Base-by-base conservation (phyloP, 2,888 invertebrate species). In the Ichneumoninae sp. region DNA sequence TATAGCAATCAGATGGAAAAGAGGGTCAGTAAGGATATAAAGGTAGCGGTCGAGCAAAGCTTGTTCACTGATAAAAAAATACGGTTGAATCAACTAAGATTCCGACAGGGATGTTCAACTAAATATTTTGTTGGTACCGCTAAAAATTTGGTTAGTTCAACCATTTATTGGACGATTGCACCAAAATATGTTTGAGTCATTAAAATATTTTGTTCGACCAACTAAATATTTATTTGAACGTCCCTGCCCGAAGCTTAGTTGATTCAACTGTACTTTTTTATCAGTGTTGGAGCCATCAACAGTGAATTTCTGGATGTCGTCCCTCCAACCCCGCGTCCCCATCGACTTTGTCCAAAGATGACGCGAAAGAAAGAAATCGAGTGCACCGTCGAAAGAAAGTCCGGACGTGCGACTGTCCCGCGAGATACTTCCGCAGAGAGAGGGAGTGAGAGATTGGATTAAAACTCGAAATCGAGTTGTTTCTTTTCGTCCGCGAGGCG, bases 401-500 rank as follows among this genome's bases (percentile, higher is more conserved):
- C 63, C 40, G 63, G 47, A 54, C 50, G 52, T 79, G 79, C 60
- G 79, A 44, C n/a, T 60, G 60, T 81, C 81, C 60, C 81, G 52
- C 19, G 81, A 77, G 47, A 63, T 66, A 60, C 57, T 19, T 65
- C 66, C 40, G 13, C 69, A 16, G 69, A 52, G 54, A 30, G 84
- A 87, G 87, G 87, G n/a, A 54, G 33, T 84, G 73, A 54, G 83
- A 81, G 87, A 91, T 92, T 91, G 90, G 89, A 92, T 91, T 91
- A 91, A 92, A 92, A 92, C 91, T 92, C 91, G 88, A 90, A 91
- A 92, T 91, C 89, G 90, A 92, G 90, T 92, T 92, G 87, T 88
- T 83, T 84, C 88, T 85, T 87, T 87, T 86, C 85, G 83, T 86
- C 83, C 75, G 60, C 78, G 70, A 70, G 66, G 75, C 33, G 54